These are phyloP conservation scores for Calliopsis andreniformis DNA, from an alignment of 1,140 invertebrate genomes.

Conservation along the genomic window DNA sequence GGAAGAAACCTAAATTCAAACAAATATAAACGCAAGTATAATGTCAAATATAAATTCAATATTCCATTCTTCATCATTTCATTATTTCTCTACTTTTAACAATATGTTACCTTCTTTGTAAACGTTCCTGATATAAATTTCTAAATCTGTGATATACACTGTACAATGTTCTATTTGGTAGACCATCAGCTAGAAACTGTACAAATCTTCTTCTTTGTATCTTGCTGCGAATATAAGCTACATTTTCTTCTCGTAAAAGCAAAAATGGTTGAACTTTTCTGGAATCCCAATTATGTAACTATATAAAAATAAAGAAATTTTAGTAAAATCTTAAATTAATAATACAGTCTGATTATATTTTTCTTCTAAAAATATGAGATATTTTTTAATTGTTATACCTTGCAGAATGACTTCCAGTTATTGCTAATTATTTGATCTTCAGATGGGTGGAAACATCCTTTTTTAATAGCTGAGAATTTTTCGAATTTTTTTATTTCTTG, in stretches of 20 bases:
- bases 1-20: constrained; percentile 38
- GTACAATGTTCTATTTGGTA: constrained; percentile 69
- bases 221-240: constrained; percentile 42
- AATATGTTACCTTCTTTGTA: constrained; percentile 61
- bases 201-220: constrained; percentile 67
- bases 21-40: not conserved
- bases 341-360: not conserved
- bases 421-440: constrained; percentile 66
- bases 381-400: constrained; percentile 48
- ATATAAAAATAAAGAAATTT: constrained; percentile 15
- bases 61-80: not conserved
- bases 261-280: constrained; percentile 62
- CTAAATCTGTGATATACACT: constrained; percentile 73
- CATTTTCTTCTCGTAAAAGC: constrained; percentile 34
- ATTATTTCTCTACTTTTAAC: not conserved
- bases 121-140: constrained; percentile 53
- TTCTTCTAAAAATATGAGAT: not conserved
- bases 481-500: constrained; percentile 59
- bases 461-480: constrained; percentile 50
- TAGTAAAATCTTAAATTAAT: not conserved
- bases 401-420: constrained; percentile 75
- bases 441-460: constrained; percentile 50
- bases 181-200: constrained; percentile 71
- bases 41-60: not conserved
- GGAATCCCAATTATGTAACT: constrained; percentile 68